Percentiles rank a stretch among this genome's conserved stretches.
Evolutionary conservation across 1,140 invertebrate species (phyloP).

Genomic region (Leptoteleia sp.): DNA sequence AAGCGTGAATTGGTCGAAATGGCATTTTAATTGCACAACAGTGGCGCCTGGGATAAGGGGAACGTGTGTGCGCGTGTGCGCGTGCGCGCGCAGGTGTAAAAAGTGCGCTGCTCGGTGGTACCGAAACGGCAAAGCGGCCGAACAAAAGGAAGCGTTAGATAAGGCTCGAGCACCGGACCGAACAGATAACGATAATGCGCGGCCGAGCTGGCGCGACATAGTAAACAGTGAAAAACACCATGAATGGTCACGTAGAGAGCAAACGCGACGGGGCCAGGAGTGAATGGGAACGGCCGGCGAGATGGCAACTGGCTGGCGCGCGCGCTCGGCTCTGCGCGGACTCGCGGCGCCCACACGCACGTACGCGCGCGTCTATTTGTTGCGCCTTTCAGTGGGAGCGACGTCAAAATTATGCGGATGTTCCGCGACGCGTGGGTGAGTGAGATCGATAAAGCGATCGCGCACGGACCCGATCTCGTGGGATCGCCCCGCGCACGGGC

Average conservation of each 20-base stretch:
- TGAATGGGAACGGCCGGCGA: constrained; percentile 21
- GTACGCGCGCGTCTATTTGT: constrained; percentile 26
- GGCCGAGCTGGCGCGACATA: constrained; percentile 48
- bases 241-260: constrained; percentile 48
- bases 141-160: too few relatives aligned
- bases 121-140: too few relatives aligned
- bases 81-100: too few relatives aligned
- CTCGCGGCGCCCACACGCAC: constrained; percentile 19
- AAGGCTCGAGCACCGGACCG: too few relatives aligned
- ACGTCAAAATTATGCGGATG: constrained; percentile 34
- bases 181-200: constrained; percentile 33
- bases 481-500: background rate
- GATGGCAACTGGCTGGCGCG: constrained; percentile 13
- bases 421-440: constrained; percentile 31
- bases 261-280: constrained; percentile 6
- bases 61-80: too few relatives aligned
- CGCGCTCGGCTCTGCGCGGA: constrained; percentile 15
- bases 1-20: too few relatives aligned
- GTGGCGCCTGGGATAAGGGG: too few relatives aligned
- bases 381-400: constrained; percentile 24
- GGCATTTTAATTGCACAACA: too few relatives aligned
- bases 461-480: too few relatives aligned
- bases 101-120: too few relatives aligned
- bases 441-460: constrained; percentile 30
- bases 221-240: constrained; percentile 52